Evolutionary conservation across 2,888 invertebrate genomes (phyloP), one percentile per base, ranked within the genome.

Genomic region (Apamea anceps): DNA sequence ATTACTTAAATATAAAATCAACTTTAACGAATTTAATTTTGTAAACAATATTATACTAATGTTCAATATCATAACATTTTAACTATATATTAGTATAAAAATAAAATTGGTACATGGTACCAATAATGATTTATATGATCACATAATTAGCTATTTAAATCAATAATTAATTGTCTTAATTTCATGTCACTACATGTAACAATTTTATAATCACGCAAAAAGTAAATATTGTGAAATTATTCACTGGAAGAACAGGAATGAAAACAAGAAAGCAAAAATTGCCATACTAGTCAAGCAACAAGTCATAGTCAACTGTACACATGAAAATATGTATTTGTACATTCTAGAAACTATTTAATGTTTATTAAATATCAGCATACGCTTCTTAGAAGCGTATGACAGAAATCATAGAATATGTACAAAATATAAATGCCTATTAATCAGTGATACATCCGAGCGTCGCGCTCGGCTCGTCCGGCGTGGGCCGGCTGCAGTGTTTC

Each of bases 301-400:
- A 88, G 79, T 81, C 68, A 82, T 85, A 86, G 85, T 83, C 76
- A 85, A 86, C 87, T 87, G 70, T 89, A 87, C 85, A 82, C 37
- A 70, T 62, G 73, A 75, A 82, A 82, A 82, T 85, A 85, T 89
- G 87, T 91, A 91, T 93, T 93, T 94, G 93, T 93, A 93, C 91
- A 93, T 91, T 89, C 91, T 92, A 93, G 82, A 84, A 87, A 90
- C 88, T 87, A 89, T 89, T 83, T 87, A 87, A 88, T 83, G 73
- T 72, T 79, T 85, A 89, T 91, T 93, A 92, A 93, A 93, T 92
- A 93, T 85, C 81, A 86, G 85, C 89, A 90, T 92, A 93, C 92
- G 88, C 95, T 96, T 96, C 96, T 93, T 85, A 94, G 96, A 96
- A 96, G 96, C 88, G 89, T 89, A 92, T 90, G 87, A 72, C 85